Percentiles rank a stretch among this genome's conserved stretches.
These are phyloP conservation scores for Nasua narica DNA, from an alignment of 2,797 vertebrate species.

Conservation along the genomic window DNA sequence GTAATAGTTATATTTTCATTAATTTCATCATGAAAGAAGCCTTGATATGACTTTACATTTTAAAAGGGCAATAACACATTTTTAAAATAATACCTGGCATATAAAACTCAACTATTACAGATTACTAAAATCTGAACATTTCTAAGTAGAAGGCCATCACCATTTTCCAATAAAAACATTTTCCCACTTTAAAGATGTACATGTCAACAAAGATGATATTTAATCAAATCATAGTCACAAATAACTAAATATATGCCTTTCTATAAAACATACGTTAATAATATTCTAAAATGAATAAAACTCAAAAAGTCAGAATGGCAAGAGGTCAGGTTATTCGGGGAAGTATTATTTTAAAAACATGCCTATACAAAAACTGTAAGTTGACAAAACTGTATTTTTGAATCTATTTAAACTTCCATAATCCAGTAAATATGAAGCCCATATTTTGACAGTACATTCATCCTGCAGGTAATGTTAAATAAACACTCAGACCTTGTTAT, in stretches of 20 bases:
- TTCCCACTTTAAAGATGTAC: background rate
- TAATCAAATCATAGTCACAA: background rate
- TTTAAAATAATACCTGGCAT: background rate
- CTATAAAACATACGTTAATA: background rate
- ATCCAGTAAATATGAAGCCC: background rate
- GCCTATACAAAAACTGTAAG: background rate
- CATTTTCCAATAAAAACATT: background rate
- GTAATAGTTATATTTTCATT: background rate
- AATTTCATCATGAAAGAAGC: background rate
- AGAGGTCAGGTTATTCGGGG: background rate
- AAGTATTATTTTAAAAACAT: background rate
- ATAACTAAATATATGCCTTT: background rate
- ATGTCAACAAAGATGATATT: background rate
- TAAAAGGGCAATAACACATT: background rate
- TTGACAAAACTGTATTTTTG: background rate
- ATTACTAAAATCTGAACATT: background rate
- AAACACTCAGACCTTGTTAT: background rate
- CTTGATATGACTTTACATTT: background rate
- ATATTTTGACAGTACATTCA: background rate
- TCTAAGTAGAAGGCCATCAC: background rate
- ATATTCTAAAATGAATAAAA: background rate
- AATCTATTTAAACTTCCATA: background rate
- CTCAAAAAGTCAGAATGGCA: background rate
- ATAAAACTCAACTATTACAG: conserved; percentile 4
- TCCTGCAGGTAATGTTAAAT: background rate